Evolutionary conservation across 92 coral and sea anemone species (phyloP), one percentile per base, ranked within the genome.

Genomic region (Epizoanthus stellaris): DNA sequence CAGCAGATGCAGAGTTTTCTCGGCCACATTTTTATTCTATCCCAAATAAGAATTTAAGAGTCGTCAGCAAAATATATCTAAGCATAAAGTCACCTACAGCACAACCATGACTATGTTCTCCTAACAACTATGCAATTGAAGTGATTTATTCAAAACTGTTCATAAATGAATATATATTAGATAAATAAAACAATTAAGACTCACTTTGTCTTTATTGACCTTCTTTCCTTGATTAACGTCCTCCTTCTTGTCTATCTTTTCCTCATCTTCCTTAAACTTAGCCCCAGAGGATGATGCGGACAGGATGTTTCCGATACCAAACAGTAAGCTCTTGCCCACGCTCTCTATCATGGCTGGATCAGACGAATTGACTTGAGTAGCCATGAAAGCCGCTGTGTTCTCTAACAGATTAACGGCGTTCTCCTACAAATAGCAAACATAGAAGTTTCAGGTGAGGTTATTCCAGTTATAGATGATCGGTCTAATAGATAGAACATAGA

Each of bases 281-380:
- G 98, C 98, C 2, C 59, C 88, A 85, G 79, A 72, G 3, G 95
- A 92, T 19, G 95, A 86, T 39, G 92, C 95, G 12, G 80, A 73
- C 80, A 94, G 85, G 39, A 94, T 85, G 86, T 94, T 94, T 7
- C 93, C 91, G 56, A 94, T 91, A 56, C 98, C 98, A 74, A 90
- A 90, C 4, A 94, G 98, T 45, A 94, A 93, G 61, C 98, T 90
- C 25, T 86, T 77, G 6, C 98, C 95, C 8, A 94, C 98, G 12
- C 83, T 76, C 74, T 94, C 92, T 25, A 92, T 14, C 60, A 87
- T 89, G 39, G 57, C 91, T 10, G 95, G 93, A 82, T 94, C 92
- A 45, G 76, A 60, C 12, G 85, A 56, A 80, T 67, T 62, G 23
- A 85, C 80, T 82, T 92, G 92, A 10, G 89, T 77, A 17, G 93